Evolutionary conservation across 2,888 invertebrate species (phyloP).

Genomic region (Caradrina clavipalpis): DNA sequence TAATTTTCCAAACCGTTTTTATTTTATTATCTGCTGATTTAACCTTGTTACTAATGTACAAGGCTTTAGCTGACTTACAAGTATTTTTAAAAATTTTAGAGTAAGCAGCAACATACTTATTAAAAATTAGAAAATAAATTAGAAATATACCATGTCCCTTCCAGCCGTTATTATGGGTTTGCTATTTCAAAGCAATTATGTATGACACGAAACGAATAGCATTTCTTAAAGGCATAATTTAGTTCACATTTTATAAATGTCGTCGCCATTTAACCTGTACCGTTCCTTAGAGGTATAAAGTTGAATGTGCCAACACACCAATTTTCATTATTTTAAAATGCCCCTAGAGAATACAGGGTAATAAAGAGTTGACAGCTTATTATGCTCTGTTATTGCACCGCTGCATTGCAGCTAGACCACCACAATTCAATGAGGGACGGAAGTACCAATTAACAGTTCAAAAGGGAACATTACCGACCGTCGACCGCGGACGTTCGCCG

Average conservation of each 20-base stretch:
- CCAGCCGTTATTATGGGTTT: too few species aligned
- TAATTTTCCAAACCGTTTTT: too few species aligned
- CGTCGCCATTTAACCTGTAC: conserved; percentile 6
- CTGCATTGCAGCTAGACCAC: conserved; percentile 51
- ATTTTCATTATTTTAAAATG: conserved; percentile 16
- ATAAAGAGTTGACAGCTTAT: conserved; percentile 35
- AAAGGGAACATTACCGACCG: conserved; percentile 66
- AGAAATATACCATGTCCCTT: too few species aligned
- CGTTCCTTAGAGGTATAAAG: conserved; percentile 8
- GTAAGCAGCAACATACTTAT: too few species aligned
- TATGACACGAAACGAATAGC: too few species aligned
- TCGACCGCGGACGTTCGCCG: conserved; percentile 40
- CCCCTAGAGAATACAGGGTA: conserved; percentile 11
- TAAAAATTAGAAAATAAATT: too few species aligned
- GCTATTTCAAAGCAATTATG: background rate
- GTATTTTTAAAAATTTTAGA: too few species aligned
- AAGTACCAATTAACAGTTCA: conserved; percentile 71
- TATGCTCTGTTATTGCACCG: conserved; percentile 33
- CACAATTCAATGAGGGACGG: conserved; percentile 69
- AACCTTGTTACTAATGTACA: too few species aligned
- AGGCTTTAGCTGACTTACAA: too few species aligned
- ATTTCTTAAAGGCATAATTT: conserved; percentile 9
- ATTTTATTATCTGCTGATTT: too few species aligned
- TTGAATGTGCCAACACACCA: conserved; percentile 14
- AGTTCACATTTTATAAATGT: conserved; percentile 10